These are phyloP conservation scores for Epinephelus fuscoguttatus DNA, from an alignment of 2,113 vertebrate genomes.

Conservation along the genomic window DNA sequence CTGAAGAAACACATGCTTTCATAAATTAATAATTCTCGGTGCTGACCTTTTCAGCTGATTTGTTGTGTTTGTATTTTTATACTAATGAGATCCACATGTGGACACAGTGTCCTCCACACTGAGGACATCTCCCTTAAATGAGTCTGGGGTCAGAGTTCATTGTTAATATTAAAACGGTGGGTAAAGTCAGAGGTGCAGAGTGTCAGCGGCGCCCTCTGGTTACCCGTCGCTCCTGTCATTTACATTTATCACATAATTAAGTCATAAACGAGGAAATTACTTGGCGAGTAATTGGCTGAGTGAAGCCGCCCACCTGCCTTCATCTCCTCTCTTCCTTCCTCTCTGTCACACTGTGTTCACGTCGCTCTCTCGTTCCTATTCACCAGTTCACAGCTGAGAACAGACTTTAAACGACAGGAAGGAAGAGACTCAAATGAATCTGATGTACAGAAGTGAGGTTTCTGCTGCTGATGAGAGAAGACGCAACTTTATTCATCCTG, in stretches of 20 bases:
- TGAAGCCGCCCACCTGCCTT: constrained; percentile 49
- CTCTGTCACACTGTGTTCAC: not conserved
- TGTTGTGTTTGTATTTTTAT: not conserved
- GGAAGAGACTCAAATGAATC: not conserved
- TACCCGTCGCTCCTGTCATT: constrained; percentile 47
- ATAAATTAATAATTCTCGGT: constrained; percentile 18
- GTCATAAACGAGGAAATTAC: constrained; percentile 71
- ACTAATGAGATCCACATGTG: too few relatives aligned
- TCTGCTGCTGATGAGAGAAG: not conserved
- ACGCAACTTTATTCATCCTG: too few relatives aligned
- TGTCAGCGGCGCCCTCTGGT: constrained; percentile 38
- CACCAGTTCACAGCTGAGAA: constrained; percentile 15
- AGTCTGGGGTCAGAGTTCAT: not conserved
- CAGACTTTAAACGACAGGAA: not conserved
- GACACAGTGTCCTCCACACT: too few relatives aligned
- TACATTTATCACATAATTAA: constrained; percentile 67
- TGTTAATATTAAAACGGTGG: not conserved
- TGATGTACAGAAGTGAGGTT: not conserved
- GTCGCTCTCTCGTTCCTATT: not conserved
- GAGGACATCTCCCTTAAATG: not conserved
- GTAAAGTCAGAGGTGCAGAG: not conserved
- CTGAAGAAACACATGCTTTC: constrained; percentile 15
- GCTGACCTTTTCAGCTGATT: constrained; percentile 6
- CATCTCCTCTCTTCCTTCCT: constrained; percentile 53
- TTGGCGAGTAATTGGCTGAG: constrained; percentile 53